These are phyloP conservation scores for Drosophila auraria DNA, from an alignment of 1,140 invertebrate species.

Conservation along the genomic window DNA sequence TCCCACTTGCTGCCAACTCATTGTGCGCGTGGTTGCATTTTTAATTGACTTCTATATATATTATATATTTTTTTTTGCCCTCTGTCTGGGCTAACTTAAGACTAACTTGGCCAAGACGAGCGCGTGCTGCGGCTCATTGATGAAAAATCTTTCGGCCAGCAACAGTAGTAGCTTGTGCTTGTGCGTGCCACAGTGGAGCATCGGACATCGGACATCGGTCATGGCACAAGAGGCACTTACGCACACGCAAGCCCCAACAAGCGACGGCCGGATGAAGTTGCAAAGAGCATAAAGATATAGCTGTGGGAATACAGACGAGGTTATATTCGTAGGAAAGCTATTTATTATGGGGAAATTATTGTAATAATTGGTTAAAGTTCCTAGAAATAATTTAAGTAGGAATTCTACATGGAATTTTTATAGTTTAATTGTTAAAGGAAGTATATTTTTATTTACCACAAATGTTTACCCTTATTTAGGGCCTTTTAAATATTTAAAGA, in stretches of 20 bases:
- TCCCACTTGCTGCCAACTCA: constrained; percentile 61
- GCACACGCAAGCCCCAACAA: constrained; percentile 43
- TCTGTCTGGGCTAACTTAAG: constrained; percentile 25
- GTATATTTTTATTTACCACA: background rate
- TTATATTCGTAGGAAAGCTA: background rate
- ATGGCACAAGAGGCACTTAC: constrained; percentile 29
- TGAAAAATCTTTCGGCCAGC: constrained; percentile 62
- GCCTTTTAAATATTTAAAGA: background rate
- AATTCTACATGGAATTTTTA: too few relatives aligned
- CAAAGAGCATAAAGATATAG: constrained; percentile 7
- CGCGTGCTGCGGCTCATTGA: constrained; percentile 77
- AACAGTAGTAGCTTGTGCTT: constrained; percentile 17
- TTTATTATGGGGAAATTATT: background rate
- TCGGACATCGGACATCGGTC: constrained; percentile 22
- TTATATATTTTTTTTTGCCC: background rate
- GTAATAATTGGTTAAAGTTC: background rate
- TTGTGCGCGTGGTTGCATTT: constrained; percentile 80
- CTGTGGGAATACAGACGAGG: constrained; percentile 15
- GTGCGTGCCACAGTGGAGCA: constrained; percentile 60
- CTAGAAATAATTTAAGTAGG: too few relatives aligned
- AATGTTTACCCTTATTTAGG: background rate
- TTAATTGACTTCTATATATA: constrained; percentile 62
- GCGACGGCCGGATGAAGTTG: constrained; percentile 57
- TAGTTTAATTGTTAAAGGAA: too few relatives aligned
- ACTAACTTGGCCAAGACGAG: constrained; percentile 41